A percentile compares a stretch with the other conserved stretches of the same genome.
These are phyloP conservation scores for Anser brachyrhynchus DNA, from an alignment of 2,113 vertebrate genomes.

Conservation along the genomic window DNA sequence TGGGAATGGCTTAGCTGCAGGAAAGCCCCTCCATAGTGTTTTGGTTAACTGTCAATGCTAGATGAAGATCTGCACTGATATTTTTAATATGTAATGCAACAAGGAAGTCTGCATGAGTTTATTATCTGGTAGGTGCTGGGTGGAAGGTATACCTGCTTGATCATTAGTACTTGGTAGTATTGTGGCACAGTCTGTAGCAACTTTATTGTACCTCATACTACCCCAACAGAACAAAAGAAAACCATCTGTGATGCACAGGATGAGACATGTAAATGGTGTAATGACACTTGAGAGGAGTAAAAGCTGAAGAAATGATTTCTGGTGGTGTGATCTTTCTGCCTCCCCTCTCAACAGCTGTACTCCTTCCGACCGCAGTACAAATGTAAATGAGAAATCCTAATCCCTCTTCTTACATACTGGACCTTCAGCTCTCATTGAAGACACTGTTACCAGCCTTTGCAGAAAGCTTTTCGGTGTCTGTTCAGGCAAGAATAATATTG, in stretches of 20 bases:
- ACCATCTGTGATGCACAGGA: neutral
- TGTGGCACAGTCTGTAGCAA: neutral
- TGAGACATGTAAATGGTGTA: neutral
- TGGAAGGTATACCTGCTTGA: neutral
- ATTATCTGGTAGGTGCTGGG: neutral
- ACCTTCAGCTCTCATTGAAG: neutral
- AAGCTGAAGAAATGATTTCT: neutral
- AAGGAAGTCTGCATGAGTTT: neutral
- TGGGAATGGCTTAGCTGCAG: neutral
- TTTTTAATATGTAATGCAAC: rapidly evolving
- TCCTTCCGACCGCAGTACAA: neutral
- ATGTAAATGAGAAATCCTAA: neutral
- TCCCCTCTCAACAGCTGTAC: neutral
- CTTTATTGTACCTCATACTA: neutral
- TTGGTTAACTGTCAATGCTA: no score
- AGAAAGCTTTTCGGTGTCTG: neutral
- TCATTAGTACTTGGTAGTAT: neutral
- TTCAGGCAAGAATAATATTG: neutral
- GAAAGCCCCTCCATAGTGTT: neutral
- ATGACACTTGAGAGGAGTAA: neutral
- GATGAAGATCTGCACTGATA: neutral
- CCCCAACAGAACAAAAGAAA: neutral
- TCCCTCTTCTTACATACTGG: neutral
- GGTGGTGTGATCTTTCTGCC: neutral
- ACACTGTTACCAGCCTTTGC: neutral